phyloP scores from a whole-genome alignment of 1,140 invertebrate species.

The Bactericera cockerelli region DNA sequence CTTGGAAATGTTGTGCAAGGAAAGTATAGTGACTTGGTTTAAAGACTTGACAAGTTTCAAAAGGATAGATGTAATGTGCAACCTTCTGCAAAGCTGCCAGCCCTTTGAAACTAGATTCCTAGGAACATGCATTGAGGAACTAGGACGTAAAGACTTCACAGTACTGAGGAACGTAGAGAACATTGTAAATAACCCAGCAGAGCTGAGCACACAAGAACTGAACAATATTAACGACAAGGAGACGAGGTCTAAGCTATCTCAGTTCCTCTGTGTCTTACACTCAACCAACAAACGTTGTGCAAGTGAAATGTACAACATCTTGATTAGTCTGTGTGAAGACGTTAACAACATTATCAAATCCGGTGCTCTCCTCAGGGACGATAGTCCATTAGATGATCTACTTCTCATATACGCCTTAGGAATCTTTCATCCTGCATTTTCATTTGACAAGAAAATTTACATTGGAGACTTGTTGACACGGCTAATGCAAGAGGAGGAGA shows the following conservation, averaged over 20 bases:
- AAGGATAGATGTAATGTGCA: constrained; percentile 88
- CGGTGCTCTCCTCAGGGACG: constrained; percentile 37
- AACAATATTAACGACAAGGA: constrained; percentile 40
- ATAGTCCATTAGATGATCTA: constrained; percentile 57
- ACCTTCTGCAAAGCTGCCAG: constrained; percentile 80
- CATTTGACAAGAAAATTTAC: constrained; percentile 70
- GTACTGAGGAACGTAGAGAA: constrained; percentile 69
- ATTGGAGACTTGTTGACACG: constrained; percentile 54
- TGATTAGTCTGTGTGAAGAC: constrained; percentile 33
- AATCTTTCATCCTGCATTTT: constrained; percentile 85
- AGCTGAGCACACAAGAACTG: constrained; percentile 32
- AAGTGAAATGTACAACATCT: constrained; percentile 59
- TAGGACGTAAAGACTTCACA: constrained; percentile 76
- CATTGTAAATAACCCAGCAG: constrained; percentile 63
- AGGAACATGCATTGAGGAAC: constrained; percentile 78
- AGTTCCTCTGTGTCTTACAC: constrained; percentile 69
- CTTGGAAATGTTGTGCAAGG: constrained; percentile 83
- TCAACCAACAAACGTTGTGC: constrained; percentile 75
- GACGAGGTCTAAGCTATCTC: constrained; percentile 60
- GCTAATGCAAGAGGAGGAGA: constrained; percentile 49
- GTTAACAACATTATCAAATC: constrained; percentile 22
- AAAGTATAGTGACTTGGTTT: constrained; percentile 85
- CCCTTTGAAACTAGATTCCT: constrained; percentile 86
- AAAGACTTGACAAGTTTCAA: constrained; percentile 83
- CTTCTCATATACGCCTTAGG: constrained; percentile 78